Conservation (phyloP, 2,888 invertebrate genomes). For the Tolmerus cingulatus region DNA sequence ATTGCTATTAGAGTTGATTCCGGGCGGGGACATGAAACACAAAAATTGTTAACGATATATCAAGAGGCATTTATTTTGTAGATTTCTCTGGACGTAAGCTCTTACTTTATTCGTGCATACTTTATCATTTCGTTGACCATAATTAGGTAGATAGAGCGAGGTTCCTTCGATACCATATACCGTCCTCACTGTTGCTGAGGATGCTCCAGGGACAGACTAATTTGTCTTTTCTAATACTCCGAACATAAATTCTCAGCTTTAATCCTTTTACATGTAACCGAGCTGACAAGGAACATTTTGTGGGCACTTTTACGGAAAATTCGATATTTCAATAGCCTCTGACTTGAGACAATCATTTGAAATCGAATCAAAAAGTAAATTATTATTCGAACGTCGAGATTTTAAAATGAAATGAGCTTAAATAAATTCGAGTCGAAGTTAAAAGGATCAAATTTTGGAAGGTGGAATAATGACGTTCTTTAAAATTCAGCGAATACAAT, state of each 20-base stretch:
- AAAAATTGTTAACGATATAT: not conserved
- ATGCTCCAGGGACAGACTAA: not conserved
- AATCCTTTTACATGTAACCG: not conserved
- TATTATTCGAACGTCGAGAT: no score
- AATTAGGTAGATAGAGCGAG: not conserved
- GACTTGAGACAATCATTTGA: not conserved
- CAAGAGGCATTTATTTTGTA: not conserved
- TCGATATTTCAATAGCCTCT: not conserved
- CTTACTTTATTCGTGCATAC: not conserved
- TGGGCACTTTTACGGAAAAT: not conserved
- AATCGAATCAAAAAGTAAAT: no score
- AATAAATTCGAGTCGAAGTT: no score
- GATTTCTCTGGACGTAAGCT: not conserved
- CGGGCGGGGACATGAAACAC: not conserved
- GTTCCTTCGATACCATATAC: not conserved
- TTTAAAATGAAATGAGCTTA: no score
- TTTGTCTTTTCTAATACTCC: not conserved
- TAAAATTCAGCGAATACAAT: no score
- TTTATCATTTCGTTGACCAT: not conserved
- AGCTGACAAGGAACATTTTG: not conserved
- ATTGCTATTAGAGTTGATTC: not conserved
- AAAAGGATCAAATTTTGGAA: no score
- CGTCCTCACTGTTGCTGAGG: not conserved
- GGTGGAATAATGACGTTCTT: no score
- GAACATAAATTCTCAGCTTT: not conserved